Conservation (phyloP, 1,140 invertebrate genomes). For the Zaprionus vittiger region DNA sequence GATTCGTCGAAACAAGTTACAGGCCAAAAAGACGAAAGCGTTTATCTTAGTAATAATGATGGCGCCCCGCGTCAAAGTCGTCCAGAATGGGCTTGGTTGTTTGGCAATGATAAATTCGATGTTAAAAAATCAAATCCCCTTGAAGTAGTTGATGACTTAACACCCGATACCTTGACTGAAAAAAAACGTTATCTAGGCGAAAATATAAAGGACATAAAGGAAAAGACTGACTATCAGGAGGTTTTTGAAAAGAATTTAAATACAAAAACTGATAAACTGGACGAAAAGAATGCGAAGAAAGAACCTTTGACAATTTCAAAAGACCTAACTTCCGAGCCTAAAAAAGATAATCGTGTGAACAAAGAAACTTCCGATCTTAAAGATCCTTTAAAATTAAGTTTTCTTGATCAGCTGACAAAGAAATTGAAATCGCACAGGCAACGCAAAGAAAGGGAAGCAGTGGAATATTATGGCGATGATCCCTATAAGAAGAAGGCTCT, state of each 20-base stretch:
- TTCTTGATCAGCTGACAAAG: background rate
- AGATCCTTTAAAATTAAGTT: background rate
- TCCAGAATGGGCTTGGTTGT: slow-evolving; percentile 63
- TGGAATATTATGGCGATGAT: slow-evolving; percentile 28
- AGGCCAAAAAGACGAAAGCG: background rate
- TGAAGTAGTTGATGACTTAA: background rate
- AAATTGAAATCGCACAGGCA: background rate
- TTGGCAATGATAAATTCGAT: slow-evolving; percentile 20
- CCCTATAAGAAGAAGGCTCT: slow-evolving; percentile 8
- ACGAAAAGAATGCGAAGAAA: background rate
- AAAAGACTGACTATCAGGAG: background rate
- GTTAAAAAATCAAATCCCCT: background rate
- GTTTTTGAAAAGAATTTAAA: background rate
- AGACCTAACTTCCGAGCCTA: background rate
- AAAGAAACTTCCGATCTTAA: background rate
- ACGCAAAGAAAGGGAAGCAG: slow-evolving; percentile 1
- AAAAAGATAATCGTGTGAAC: background rate
- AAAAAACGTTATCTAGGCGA: background rate
- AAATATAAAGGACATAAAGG: background rate
- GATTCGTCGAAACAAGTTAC: background rate
- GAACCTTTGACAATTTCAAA: background rate
- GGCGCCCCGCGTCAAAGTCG: background rate
- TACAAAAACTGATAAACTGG: background rate
- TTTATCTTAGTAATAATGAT: slow-evolving; percentile 12
- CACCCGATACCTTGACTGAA: background rate